A percentile compares a stretch with the other conserved stretches of the same genome.
Conservation (phyloP, 2,888 invertebrate genomes). For the Ectropis crepuscularia region DNA sequence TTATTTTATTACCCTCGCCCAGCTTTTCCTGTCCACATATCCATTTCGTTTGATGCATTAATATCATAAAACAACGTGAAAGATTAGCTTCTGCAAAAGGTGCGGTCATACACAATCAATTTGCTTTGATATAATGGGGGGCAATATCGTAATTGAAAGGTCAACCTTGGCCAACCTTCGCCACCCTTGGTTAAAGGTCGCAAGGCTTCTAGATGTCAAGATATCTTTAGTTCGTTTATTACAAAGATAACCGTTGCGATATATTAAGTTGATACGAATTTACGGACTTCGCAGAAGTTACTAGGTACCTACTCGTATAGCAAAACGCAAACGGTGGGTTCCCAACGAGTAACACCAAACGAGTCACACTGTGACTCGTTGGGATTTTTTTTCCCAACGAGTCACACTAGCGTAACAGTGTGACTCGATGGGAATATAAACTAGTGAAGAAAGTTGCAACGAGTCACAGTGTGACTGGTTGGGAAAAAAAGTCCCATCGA, state of each 20-base stretch:
- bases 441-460: too few relatives aligned
- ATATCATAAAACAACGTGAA: conserved; percentile 22
- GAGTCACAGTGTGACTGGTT: too few relatives aligned
- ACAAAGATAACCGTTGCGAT: not conserved
- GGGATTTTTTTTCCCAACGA: too few relatives aligned
- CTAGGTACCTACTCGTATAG: too few relatives aligned
- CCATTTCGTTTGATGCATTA: conserved; percentile 26
- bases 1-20: conserved; percentile 19
- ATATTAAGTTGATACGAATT: too few relatives aligned
- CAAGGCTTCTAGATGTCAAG: conserved; percentile 6
- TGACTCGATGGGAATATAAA: too few relatives aligned
- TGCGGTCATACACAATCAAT: conserved; percentile 23
- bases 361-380: too few relatives aligned
- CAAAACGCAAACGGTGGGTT: too few relatives aligned
- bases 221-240: conserved; percentile 22
- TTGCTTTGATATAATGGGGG: conserved; percentile 12
- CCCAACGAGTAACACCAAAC: too few relatives aligned
- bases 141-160: conserved; percentile 29
- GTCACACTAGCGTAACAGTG: too few relatives aligned
- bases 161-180: conserved; percentile 10
- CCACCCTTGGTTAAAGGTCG: conserved; percentile 14
- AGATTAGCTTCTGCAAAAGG: conserved; percentile 19
- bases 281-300: too few relatives aligned
- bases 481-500: too few relatives aligned
- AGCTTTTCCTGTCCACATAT: conserved; percentile 25